A percentile compares a stretch with the other conserved stretches of the same genome.
phyloP scores from a whole-genome alignment of 2,113 vertebrate species.

The Perca fluviatilis region DNA sequence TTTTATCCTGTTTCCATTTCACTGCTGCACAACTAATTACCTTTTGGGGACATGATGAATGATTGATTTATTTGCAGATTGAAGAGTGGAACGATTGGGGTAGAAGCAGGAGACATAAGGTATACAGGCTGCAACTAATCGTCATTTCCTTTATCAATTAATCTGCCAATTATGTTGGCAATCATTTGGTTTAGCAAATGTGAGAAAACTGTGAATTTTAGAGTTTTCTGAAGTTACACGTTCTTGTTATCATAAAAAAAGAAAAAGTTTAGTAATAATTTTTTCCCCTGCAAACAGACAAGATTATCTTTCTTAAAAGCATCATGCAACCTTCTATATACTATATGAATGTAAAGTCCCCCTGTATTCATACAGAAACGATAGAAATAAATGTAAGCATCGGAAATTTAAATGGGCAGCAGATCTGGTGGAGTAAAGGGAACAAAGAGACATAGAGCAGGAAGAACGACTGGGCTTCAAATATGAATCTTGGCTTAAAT shows the following conservation, averaged over 20 bases:
- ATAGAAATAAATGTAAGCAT: background rate
- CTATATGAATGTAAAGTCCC: background rate
- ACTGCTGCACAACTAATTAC: background rate
- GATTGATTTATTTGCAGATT: constrained; percentile 15
- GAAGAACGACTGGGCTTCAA: constrained; percentile 31
- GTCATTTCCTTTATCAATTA: background rate
- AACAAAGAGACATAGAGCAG: constrained; percentile 55
- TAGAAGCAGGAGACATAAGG: background rate
- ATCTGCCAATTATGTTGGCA: background rate
- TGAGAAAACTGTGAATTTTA: background rate
- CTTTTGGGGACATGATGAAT: background rate
- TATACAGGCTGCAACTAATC: background rate
- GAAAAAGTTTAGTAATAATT: background rate
- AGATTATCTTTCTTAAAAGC: background rate
- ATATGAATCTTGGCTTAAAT: constrained; percentile 70
- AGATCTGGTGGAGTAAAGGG: background rate
- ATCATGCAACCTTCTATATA: background rate
- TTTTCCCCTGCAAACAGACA: background rate
- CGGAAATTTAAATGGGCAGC: constrained; percentile 12
- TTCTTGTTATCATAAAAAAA: background rate
- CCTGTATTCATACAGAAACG: background rate
- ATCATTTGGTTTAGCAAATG: background rate
- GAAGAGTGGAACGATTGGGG: background rate
- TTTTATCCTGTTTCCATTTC: background rate
- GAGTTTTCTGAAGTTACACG: background rate